Evolutionary conservation across 2,113 vertebrate species (phyloP).

Genomic region (Malurus alboscapulatus): DNA sequence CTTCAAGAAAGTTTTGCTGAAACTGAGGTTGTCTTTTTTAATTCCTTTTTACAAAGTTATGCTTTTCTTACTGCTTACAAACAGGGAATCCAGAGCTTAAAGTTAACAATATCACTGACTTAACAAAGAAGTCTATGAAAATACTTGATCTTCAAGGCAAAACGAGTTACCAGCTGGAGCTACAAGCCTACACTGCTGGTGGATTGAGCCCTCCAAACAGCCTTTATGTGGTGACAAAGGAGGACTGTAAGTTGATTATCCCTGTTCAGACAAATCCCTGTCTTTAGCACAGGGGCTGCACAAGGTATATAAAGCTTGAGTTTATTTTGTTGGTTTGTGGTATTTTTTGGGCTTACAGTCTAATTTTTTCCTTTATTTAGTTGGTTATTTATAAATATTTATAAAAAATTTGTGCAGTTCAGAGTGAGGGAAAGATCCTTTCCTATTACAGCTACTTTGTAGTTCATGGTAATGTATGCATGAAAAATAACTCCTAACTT

Average conservation of each 20-base stretch:
- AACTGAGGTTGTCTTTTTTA: background rate
- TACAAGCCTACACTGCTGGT: constrained; percentile 74
- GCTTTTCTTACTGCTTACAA: background rate
- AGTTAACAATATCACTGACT: constrained; percentile 77
- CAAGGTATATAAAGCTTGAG: background rate
- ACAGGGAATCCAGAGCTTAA: constrained; percentile 71
- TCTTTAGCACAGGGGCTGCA: background rate
- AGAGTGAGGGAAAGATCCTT: background rate
- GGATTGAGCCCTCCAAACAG: constrained; percentile 73
- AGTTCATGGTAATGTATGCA: background rate
- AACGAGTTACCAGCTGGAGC: constrained; percentile 76
- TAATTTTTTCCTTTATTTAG: background rate
- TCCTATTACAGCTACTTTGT: background rate
- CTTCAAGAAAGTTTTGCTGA: background rate
- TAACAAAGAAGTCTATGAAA: constrained; percentile 71
- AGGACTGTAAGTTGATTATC: constrained; percentile 73
- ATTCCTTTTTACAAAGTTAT: background rate
- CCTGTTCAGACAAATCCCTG: background rate
- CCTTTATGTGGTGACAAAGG: constrained; percentile 77
- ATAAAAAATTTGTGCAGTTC: background rate
- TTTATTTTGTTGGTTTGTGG: background rate
- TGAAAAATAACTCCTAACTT: background rate
- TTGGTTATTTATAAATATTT: background rate
- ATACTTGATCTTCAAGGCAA: constrained; percentile 78
- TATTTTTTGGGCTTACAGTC: background rate